A percentile compares a stretch with the other conserved stretches of the same genome.
Conservation (phyloP, 1,140 invertebrate genomes). For the Drosophila setifemur region DNA sequence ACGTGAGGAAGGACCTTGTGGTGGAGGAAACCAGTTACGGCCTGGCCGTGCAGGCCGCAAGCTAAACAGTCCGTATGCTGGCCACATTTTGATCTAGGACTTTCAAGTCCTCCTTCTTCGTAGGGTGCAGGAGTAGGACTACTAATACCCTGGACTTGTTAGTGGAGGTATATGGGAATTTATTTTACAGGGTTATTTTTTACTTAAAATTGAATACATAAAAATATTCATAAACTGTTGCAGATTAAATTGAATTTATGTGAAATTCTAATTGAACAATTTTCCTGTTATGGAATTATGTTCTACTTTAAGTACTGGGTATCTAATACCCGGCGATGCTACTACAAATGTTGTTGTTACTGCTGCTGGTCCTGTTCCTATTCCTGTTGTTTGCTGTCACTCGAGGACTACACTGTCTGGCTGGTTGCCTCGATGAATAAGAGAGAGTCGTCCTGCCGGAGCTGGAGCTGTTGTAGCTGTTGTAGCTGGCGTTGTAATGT, state of each 20-base stretch:
- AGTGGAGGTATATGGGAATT: no score
- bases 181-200: no score
- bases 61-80: slow-evolving; percentile 25
- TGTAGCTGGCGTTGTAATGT: slow-evolving; percentile 33
- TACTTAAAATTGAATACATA: no score
- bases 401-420: slow-evolving; percentile 20
- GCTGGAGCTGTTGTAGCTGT: no score
- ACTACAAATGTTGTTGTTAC: slow-evolving; percentile 7
- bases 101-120: slow-evolving; percentile 8
- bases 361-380: slow-evolving; percentile 6
- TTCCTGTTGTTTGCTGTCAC: slow-evolving; percentile 34
- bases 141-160: no score
- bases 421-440: slow-evolving; percentile 3
- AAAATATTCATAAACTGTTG: no score
- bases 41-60: slow-evolving; percentile 7
- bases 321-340: background rate
- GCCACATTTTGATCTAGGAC: slow-evolving; percentile 19
- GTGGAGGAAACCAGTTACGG: slow-evolving; percentile 2
- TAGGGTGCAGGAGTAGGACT: background rate
- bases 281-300: no score
- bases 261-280: no score
- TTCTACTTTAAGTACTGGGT: background rate
- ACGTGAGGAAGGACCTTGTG: slow-evolving; percentile 11
- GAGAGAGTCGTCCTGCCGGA: slow-evolving; percentile 2
- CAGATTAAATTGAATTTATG: no score